Evolutionary conservation across 2,113 vertebrate genomes (phyloP).

Genomic region (Heptranchias perlo): DNA sequence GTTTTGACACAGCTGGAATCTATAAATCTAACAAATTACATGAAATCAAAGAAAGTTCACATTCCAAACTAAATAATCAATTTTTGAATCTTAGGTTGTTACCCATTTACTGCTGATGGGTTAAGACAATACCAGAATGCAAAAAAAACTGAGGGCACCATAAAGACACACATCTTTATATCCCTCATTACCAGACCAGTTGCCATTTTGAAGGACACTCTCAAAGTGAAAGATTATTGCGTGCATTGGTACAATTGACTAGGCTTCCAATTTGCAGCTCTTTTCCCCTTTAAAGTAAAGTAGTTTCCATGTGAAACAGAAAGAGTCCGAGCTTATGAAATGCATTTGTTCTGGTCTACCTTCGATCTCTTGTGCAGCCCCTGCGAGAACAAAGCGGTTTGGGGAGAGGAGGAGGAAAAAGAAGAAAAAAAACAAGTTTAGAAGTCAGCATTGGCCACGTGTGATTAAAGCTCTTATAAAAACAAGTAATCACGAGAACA

Average conservation of each 20-base stretch:
- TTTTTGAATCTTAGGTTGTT: background rate
- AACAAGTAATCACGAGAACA: background rate
- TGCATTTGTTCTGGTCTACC: constrained; percentile 8
- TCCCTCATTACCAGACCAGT: background rate
- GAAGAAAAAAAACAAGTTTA: constrained; percentile 24
- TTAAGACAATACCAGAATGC: background rate
- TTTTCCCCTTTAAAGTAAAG: background rate
- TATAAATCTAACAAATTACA: background rate
- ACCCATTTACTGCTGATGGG: background rate
- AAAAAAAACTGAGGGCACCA: background rate
- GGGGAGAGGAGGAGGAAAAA: background rate
- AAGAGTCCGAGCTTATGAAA: background rate
- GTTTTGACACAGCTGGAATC: background rate
- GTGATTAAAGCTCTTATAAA: background rate
- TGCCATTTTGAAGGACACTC: background rate
- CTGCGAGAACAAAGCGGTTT: background rate
- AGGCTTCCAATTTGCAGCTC: background rate
- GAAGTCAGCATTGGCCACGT: background rate
- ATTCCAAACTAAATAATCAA: background rate
- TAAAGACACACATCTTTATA: background rate
- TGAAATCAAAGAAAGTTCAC: background rate
- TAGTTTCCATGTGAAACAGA: background rate
- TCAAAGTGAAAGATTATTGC: background rate
- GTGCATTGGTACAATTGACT: background rate
- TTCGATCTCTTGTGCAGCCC: constrained; percentile 23